Evolutionary conservation across 2,797 vertebrate species (phyloP), one percentile per base, ranked within the genome.

Genomic region (Crenuchus spilurus): DNA sequence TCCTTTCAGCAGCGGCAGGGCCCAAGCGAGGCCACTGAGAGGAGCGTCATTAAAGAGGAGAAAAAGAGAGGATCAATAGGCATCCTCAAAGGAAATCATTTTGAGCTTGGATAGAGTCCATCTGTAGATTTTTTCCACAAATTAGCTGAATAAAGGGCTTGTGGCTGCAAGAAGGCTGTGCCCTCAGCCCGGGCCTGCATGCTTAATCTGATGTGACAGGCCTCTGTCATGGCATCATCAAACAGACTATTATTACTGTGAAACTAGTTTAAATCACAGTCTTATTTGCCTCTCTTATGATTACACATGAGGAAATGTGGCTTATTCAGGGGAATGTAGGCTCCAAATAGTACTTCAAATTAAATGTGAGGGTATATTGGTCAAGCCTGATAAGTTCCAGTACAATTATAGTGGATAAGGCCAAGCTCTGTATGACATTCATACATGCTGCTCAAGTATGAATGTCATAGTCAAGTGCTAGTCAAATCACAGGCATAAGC

Each of bases 191-290:
- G 90, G 89, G 84, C 87, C 85, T 92, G 80, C 90, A 92, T 91
- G 88, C 84, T 90, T 89, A 94, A 93, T 90, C 84, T 86, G 86
- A 92, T 90, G 82, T 91, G 89, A 91, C 88, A 92, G 86, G 67
- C 80, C 89, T 86, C 74, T 87, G 77, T 88, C 90, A 88, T 72
- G 83, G 79, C 82, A 67, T 76, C 86, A 87, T 86, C 85, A 85
- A 80, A 89, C 76, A 83, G 83, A 88, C 92, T 93, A 91, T 89
- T 88, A 94, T 91, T 91, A 90, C 89, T 92, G 89, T 87, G 91
- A 83, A 92, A 90, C 84, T 90, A 92, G 91, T 88, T 88, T 39
- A 82, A 72, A 82, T 82, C 33, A 72, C 58, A 24, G 64, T 51
- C 55, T 66, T 35, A 67, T 31, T 49, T 74, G 18, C 22, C 41